Percentiles rank a stretch among this genome's conserved stretches.
Evolutionary conservation across 2,888 invertebrate species (phyloP).

Genomic region (Monoplex corrugatus): DNA sequence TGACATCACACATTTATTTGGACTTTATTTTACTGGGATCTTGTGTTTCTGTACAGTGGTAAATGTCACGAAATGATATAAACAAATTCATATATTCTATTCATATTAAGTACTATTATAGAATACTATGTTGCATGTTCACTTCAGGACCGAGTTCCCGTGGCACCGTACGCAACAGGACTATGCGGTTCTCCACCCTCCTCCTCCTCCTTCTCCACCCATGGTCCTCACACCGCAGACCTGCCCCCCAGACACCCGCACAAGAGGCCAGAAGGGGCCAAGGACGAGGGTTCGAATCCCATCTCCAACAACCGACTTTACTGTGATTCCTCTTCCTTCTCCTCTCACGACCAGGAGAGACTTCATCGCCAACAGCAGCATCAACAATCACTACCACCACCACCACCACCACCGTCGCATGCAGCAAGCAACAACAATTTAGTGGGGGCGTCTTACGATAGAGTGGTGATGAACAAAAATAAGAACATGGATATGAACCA

Average conservation of each 20-base stretch:
- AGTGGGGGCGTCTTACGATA: neutral
- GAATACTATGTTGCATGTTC: too few relatives aligned
- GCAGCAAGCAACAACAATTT: neutral
- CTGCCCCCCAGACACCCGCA: neutral
- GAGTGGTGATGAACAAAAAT: neutral
- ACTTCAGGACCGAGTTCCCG: slow-evolving; percentile 26
- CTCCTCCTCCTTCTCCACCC: slow-evolving; percentile 1
- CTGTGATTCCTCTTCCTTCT: neutral
- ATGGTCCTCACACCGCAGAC: neutral
- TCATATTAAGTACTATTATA: too few relatives aligned
- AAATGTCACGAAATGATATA: too few relatives aligned
- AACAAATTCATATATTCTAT: too few relatives aligned
- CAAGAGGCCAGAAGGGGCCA: slow-evolving; percentile 7
- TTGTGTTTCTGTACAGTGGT: too few relatives aligned
- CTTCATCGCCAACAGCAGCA: neutral
- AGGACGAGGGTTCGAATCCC: slow-evolving; percentile 19
- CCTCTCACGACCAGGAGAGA: neutral
- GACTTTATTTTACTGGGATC: too few relatives aligned
- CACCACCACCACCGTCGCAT: neutral
- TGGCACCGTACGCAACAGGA: slow-evolving; percentile 36
- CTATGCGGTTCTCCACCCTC: slow-evolving; percentile 30
- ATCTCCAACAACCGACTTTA: slow-evolving; percentile 1
- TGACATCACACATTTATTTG: too few relatives aligned
- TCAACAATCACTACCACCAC: neutral
- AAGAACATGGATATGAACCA: neutral